Percentiles rank a stretch among this genome's conserved stretches.
Evolutionary conservation across 1,140 invertebrate species (phyloP).

Genomic region (Meloidogyne hapla): DNA sequence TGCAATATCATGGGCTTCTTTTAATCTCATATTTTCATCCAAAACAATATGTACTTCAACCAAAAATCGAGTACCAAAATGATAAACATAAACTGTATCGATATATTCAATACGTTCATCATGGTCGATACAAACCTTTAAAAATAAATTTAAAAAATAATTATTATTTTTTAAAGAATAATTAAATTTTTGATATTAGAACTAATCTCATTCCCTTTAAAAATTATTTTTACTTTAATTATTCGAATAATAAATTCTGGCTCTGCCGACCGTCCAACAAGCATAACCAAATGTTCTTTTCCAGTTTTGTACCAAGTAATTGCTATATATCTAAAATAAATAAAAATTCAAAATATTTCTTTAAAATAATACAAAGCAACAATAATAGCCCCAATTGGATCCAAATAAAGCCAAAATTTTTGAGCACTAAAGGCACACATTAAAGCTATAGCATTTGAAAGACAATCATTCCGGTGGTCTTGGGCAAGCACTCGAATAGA

Average conservation of each 20-base stretch:
- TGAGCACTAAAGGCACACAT: constrained; percentile 57
- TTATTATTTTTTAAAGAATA: not conserved
- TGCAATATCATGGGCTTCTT: constrained; percentile 66
- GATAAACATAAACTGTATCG: constrained; percentile 65
- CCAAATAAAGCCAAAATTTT: constrained; percentile 63
- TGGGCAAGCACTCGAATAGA: constrained; percentile 64
- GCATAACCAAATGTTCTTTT: constrained; percentile 54
- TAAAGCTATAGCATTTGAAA: constrained; percentile 66
- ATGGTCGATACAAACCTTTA: constrained; percentile 64
- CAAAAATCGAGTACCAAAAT: constrained; percentile 65
- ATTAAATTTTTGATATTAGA: not conserved
- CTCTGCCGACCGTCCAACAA: constrained; percentile 53
- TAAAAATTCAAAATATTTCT: not conserved
- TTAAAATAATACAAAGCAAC: constrained; percentile 42
- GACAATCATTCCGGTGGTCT: constrained; percentile 67
- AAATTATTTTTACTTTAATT: constrained; percentile 47
- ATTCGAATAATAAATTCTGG: constrained; percentile 63
- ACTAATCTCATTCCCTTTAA: not conserved
- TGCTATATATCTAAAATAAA: constrained; percentile 37
- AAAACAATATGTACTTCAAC: constrained; percentile 61
- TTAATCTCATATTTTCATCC: constrained; percentile 64
- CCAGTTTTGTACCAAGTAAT: constrained; percentile 56
- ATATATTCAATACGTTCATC: constrained; percentile 64
- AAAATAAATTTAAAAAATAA: not conserved
- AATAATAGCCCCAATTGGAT: constrained; percentile 67